Base-by-base conservation (phyloP, 2,888 invertebrate genomes). In the Zaprionus lineosus region DNA sequence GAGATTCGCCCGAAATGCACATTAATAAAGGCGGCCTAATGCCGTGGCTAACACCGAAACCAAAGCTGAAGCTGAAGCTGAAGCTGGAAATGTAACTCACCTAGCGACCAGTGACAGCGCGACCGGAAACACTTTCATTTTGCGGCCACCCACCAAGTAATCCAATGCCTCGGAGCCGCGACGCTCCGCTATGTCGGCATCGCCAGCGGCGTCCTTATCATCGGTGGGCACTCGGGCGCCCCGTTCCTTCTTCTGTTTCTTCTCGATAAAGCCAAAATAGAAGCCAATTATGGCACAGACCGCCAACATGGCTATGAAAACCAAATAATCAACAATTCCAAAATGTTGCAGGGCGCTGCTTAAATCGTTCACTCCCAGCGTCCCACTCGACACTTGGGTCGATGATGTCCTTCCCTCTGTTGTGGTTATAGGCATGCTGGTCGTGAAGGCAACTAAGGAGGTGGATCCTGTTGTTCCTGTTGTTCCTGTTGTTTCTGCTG, bases 31-130 rank as follows among this genome's bases (percentile, higher is more conserved):
- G n/a, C n/a, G n/a, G n/a, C n/a, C n/a, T n/a, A n/a, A n/a, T n/a
- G n/a, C n/a, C n/a, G n/a, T n/a, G n/a, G n/a, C n/a, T n/a, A n/a
- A n/a, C n/a, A n/a, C n/a, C n/a, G n/a, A n/a, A n/a, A 66, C 16
- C 26, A 33, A 29, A 31, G 31, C 36, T 41, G 41, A 21, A 24
- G 14, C 15, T 44, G 31, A 18, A 46, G n/a, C 34, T 26, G 40
- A 21, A 3, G 34, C 34, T 37, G 50, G 43, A 33, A 24, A 33
- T 40, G 59, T 74, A 60, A 76, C 86, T 88, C 87, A 94, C 95
- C 94, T 96, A 46, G 97, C 96, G 58, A 97, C 93, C 21, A 97
- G 91, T 0, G 96, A 97, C 92, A 97, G 92, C 19, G 96, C 92
- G 47, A 97, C 94, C 2, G 97, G 97, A 86, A 97, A 91, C 11